phyloP scores from a whole-genome alignment of 2,113 vertebrate genomes.

The Lycaon pictus region DNA sequence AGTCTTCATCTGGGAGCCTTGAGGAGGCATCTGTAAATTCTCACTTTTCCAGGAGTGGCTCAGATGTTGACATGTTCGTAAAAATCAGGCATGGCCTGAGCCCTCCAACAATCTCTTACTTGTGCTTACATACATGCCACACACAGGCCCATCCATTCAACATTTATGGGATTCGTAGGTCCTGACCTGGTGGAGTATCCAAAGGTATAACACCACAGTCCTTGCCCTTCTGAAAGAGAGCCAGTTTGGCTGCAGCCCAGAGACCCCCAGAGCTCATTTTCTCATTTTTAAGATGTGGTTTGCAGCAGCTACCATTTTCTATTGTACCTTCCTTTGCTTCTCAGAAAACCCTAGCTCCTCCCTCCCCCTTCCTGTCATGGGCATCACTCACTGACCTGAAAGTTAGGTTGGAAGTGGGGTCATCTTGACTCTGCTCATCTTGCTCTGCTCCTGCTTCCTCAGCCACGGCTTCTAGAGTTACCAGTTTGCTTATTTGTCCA shows the following conservation, averaged over 20 bases:
- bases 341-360: neutral
- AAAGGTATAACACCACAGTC: neutral
- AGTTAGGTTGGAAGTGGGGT: neutral
- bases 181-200: neutral
- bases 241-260: neutral
- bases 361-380: neutral
- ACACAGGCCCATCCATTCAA: neutral
- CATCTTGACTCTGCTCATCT: neutral
- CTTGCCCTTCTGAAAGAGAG: neutral
- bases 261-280: neutral
- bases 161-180: neutral
- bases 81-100: neutral
- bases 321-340: neutral
- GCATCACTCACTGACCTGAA: neutral
- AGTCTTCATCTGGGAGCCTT: neutral
- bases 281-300: neutral
- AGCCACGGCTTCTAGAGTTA: neutral
- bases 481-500: neutral
- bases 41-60: neutral
- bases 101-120: neutral
- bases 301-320: neutral
- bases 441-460: neutral
- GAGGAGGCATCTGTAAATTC: neutral
- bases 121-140: neutral
- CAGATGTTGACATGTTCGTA: neutral